Evolutionary conservation across 2,888 invertebrate genomes (phyloP), one percentile per base, ranked within the genome.

Genomic region (Thera obeliscata): DNA sequence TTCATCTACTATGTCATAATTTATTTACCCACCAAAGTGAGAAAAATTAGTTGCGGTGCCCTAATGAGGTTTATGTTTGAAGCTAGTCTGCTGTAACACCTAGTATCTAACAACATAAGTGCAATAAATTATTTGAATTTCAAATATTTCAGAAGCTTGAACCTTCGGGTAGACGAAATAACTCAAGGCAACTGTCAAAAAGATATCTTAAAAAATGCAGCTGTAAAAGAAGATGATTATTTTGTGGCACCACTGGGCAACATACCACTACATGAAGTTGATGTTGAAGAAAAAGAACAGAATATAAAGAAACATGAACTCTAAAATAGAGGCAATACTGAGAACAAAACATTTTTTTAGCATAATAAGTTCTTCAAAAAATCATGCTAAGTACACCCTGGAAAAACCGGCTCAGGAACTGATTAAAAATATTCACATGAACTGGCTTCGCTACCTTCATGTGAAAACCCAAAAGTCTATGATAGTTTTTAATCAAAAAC

Each of bases 191-290:
- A 95, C 79, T 95, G 95, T 78, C 94, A 95, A 63, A 92, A 95
- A 38, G 95, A 96, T 62, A 94, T 98, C 70, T 85, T 98, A 65
- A 94, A 90, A 71, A 97, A 98, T 94, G 97, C 98, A 1, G 81
- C 92, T 49, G 75, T 96, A 62, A 94, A 94, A 11, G 97, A 98
- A 82, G 98, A 98, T 85, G 97, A 98, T 78, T 98, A 98, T 86
- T 98, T 98, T 93, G 96, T 98, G 11, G 97, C 97, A 43, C 98
- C 98, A 7, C 96, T 96, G 12, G 98, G 98, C 76, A 97, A 97
- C 85, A 96, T 97, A 78, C 96, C 97, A 0, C 82, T 97, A 67
- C 95, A 95, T 82, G 92, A 93, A 84, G 79, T 91, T 57, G 81
- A 87, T 73, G 65, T 75, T 68, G 82, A 86, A 64, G 77, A 84